A percentile compares a stretch with the other conserved stretches of the same genome.
Conservation (phyloP, 92 coral and sea anemone species). For the Zoanthus sociatus region DNA sequence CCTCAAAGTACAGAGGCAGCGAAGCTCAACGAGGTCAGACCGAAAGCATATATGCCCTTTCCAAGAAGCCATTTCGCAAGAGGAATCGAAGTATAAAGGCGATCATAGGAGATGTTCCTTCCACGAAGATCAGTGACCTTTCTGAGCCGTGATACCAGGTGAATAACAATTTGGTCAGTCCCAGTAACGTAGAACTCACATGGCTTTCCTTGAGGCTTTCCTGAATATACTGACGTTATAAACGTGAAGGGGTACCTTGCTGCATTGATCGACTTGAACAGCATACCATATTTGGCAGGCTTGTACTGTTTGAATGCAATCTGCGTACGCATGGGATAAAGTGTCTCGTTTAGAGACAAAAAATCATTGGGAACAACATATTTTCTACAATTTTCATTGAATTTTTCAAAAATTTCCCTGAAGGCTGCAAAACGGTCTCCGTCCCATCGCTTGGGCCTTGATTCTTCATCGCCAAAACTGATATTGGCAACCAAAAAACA, state of each 20-base stretch:
- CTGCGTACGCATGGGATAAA: too few relatives aligned
- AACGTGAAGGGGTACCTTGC: background rate
- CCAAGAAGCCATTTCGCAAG: conserved; percentile 3
- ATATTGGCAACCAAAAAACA: background rate
- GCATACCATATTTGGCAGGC: conserved; percentile 14
- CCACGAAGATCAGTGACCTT: conserved; percentile 4
- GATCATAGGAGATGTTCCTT: conserved; percentile 17
- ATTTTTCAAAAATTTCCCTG: background rate
- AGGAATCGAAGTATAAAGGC: conserved; percentile 6
- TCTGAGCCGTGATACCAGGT: conserved; percentile 19
- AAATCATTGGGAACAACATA: background rate
- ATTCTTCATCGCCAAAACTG: background rate
- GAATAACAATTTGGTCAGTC: conserved; percentile 27
- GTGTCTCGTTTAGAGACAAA: too few relatives aligned
- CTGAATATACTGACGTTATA: conserved; percentile 1
- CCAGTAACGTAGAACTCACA: conserved; percentile 17
- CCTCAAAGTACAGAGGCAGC: too few relatives aligned
- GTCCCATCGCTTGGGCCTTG: background rate
- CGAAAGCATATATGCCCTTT: too few relatives aligned
- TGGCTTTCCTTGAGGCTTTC: conserved; percentile 11
- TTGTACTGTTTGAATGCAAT: too few relatives aligned
- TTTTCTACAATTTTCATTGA: background rate
- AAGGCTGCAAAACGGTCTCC: background rate
- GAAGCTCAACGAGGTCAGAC: too few relatives aligned
- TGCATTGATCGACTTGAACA: conserved; percentile 5